These are phyloP conservation scores for Atta cephalotes DNA, from an alignment of 1,140 invertebrate genomes.

Conservation along the genomic window DNA sequence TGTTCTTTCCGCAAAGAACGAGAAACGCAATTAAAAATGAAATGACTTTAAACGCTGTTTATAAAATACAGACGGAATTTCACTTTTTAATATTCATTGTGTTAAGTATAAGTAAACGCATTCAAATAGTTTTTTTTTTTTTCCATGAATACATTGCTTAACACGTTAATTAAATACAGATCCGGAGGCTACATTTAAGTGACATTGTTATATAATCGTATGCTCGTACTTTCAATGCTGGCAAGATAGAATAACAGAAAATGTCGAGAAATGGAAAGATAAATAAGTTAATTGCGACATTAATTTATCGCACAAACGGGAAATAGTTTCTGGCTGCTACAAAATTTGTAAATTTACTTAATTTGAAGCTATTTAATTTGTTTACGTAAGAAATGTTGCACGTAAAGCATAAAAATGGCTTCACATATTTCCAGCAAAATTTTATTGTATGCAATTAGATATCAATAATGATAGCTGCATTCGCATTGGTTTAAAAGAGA, in stretches of 20 bases:
- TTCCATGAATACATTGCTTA: background rate
- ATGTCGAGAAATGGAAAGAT: background rate
- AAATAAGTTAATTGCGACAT: background rate
- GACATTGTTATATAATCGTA: background rate
- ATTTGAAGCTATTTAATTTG: background rate
- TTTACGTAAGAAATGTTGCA: too few species aligned
- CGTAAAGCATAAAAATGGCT: background rate
- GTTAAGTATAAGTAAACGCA: background rate
- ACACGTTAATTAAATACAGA: background rate
- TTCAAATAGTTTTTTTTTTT: slow-evolving; percentile 7
- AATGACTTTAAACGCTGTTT: background rate
- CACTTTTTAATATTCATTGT: background rate
- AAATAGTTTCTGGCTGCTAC: background rate
- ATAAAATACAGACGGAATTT: background rate
- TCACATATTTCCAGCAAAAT: background rate
- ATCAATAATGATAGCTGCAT: background rate
- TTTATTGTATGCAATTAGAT: background rate
- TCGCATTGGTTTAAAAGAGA: too few species aligned
- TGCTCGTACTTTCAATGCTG: background rate
- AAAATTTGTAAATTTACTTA: background rate
- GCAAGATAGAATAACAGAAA: background rate
- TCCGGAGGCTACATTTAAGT: background rate
- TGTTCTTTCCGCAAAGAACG: background rate
- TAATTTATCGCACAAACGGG: background rate
- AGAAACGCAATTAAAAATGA: background rate